These are phyloP conservation scores for Myanophis thanlyinensis DNA, from an alignment of 2,113 vertebrate species.

Conservation along the genomic window DNA sequence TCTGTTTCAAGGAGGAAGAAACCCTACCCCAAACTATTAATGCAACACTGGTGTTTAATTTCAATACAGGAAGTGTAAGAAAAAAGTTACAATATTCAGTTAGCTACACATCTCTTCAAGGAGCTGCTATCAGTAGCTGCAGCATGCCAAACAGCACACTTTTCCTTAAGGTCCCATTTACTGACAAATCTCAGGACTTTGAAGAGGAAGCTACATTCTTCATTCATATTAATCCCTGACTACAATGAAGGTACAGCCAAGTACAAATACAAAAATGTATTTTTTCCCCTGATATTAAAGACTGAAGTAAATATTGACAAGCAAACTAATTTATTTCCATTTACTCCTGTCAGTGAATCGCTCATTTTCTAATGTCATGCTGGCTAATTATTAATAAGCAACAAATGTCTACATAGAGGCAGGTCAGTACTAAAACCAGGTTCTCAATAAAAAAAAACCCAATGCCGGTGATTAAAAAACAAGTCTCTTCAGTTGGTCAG, in stretches of 20 bases:
- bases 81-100: neutral
- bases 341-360: neutral
- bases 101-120: neutral
- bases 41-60: neutral
- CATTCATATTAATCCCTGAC: neutral
- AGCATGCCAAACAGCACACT: neutral
- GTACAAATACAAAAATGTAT: slow-evolving; percentile 14
- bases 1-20: neutral
- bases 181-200: neutral
- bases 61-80: neutral
- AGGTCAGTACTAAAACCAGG: neutral
- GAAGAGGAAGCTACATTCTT: neutral
- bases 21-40: too few species aligned
- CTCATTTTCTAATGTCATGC: neutral
- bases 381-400: neutral
- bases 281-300: slow-evolving; percentile 60
- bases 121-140: neutral
- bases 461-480: neutral
- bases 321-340: neutral
- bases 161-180: neutral
- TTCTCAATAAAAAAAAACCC: neutral
- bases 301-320: slow-evolving; percentile 40
- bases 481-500: neutral
- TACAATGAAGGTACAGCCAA: slow-evolving; percentile 21
- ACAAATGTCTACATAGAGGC: neutral